Evolutionary conservation across 2,113 vertebrate species (phyloP).

Genomic region (Smithornis capensis): DNA sequence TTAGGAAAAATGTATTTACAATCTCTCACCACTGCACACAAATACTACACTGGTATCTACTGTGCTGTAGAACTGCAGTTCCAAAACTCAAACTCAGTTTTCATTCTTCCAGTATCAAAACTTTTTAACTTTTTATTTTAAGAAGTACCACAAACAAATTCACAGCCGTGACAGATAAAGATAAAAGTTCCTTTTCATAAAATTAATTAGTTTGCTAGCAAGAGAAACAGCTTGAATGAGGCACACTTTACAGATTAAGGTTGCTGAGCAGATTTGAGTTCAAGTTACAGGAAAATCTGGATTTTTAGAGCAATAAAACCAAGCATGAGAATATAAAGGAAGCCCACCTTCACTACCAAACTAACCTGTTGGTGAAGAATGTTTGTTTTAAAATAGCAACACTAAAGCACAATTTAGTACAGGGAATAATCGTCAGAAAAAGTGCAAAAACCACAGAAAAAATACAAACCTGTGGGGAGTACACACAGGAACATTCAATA

Average conservation of each 20-base stretch:
- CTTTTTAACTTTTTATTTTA: not conserved
- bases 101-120: not conserved
- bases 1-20: not conserved
- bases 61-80: not conserved
- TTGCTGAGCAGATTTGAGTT: not conserved
- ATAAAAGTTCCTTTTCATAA: too few relatives aligned
- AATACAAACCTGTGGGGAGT: slow-evolving; percentile 82
- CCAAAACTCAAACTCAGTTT: not conserved
- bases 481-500: slow-evolving; percentile 78
- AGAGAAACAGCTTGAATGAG: not conserved
- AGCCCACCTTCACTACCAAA: not conserved
- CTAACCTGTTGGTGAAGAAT: not conserved
- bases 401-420: not conserved
- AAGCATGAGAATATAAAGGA: not conserved
- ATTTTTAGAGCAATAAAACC: not conserved
- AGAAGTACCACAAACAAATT: not conserved
- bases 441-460: not conserved
- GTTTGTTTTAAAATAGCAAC: not conserved
- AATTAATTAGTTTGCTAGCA: not conserved
- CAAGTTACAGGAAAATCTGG: not conserved
- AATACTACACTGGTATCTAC: not conserved
- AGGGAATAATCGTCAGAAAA: not conserved
- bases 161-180: not conserved
- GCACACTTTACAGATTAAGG: not conserved
- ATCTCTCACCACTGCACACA: not conserved